Base-by-base conservation (phyloP, 2,113 vertebrate genomes). In the Ailurus styani region DNA sequence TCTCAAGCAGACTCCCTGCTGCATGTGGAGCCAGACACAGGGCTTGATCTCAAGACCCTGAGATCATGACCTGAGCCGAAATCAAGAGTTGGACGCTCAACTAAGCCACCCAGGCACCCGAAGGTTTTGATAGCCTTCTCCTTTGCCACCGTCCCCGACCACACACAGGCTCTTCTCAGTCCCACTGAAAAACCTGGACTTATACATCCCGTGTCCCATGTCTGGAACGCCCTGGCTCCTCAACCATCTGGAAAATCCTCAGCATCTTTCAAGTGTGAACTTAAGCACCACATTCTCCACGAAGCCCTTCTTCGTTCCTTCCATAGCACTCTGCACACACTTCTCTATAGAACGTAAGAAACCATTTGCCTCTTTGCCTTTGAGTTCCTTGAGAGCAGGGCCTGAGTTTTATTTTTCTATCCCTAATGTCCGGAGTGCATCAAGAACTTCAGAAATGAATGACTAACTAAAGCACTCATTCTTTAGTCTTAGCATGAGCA, bases 221-320 rank as follows among this genome's bases (percentile, higher is more conserved):
- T 87, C 20, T 10, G 57, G 37, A 55, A 55, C 25, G 21, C 21
- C 66, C 72, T 37, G 10, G 62, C 42, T 31, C 45, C 18, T 27
- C 21, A 66, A 40, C 8, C 54, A 90, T 29, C 50, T 66, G 45
- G 42, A 52, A 66, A 73, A 68, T 62, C 68, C 86, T 88, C 6
- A 83, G 68, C 50, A 72, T 72, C 62, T 83, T 73, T 94, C 34
- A 40, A 52, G 88, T 84, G 54, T 73, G 81, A 93, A 68, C 13
- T 54, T 37, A 90, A 72, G 54, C 54, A 54, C 42, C n/a, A 40
- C 20, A 23, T 91, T 64, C 54, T 90, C 79, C 1, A 8, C 0
- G 15, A 91, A 86, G 68, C 0, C 2, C 25, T 57, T 23, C 40
- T 64, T 95, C 7, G 11, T 40, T 37, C 12, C 7, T 72, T n/a